phyloP scores from a whole-genome alignment of 2,113 vertebrate genomes.

The Ivindomyrus marchei region DNA sequence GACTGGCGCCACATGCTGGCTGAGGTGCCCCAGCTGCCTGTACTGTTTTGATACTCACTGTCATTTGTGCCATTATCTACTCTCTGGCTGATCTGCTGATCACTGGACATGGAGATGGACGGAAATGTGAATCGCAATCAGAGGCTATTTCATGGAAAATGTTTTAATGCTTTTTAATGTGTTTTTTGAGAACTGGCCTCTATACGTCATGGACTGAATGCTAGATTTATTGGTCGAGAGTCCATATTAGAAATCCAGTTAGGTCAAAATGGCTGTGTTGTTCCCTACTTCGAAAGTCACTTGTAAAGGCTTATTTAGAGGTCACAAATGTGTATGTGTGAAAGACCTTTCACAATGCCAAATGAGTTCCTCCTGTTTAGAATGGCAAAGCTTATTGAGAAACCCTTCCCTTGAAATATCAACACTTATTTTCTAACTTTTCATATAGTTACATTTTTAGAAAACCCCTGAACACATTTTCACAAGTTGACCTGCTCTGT shows the following conservation, averaged over 20 bases:
- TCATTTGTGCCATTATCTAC: not conserved
- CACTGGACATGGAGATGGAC: not conserved
- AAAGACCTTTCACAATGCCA: not conserved
- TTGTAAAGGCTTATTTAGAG: not conserved
- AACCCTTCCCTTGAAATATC: not conserved
- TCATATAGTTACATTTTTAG: not conserved
- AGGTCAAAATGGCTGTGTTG: not conserved
- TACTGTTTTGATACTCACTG: not conserved
- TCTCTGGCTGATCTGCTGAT: not conserved
- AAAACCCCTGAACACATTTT: not conserved
- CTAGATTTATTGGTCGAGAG: not conserved
- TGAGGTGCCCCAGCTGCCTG: not conserved
- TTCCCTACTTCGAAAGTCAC: not conserved
- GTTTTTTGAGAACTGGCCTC: not conserved
- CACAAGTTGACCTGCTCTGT: not conserved
- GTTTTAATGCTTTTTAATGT: not conserved
- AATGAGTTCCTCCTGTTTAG: not conserved
- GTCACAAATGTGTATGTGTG: not conserved
- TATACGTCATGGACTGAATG: not conserved
- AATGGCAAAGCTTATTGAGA: not conserved
- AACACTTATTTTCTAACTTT: not conserved
- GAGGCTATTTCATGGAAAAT: not conserved
- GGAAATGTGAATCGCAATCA: not conserved
- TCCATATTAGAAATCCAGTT: not conserved
- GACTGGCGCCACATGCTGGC: not conserved